Percentiles rank a stretch among this genome's conserved stretches.
These are phyloP conservation scores for Limnothrissa miodon DNA, from an alignment of 2,113 vertebrate species.

Conservation along the genomic window DNA sequence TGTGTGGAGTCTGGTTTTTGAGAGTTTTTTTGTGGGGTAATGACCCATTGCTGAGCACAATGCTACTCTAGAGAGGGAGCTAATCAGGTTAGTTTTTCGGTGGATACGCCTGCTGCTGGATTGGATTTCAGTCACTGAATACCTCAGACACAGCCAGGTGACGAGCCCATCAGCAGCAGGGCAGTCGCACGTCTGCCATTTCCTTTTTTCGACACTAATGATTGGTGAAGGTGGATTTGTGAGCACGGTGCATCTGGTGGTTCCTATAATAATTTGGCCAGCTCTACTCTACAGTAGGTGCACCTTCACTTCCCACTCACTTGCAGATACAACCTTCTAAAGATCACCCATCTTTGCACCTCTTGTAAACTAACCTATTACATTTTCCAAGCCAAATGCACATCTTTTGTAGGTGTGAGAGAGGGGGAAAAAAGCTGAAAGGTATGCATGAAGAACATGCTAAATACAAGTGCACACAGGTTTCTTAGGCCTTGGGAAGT, in stretches of 20 bases:
- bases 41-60: neutral
- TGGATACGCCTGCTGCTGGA: conserved; percentile 58
- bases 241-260: neutral
- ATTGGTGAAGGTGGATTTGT: neutral
- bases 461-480: conserved; percentile 62
- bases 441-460: conserved; percentile 69
- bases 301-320: conserved; percentile 47
- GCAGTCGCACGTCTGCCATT: conserved; percentile 50
- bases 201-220: conserved; percentile 42
- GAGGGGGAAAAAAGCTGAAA: conserved; percentile 55
- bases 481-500: conserved; percentile 65
- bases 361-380: conserved; percentile 49
- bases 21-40: neutral
- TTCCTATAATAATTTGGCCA: neutral
- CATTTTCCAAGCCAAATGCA: conserved; percentile 62
- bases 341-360: conserved; percentile 34
- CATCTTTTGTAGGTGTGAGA: conserved; percentile 54
- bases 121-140: conserved; percentile 67
- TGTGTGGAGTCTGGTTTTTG: neutral
- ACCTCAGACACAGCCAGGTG: conserved; percentile 54
- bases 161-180: conserved; percentile 61
- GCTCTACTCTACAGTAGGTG: neutral
- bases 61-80: conserved; percentile 52
- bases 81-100: conserved; percentile 67
- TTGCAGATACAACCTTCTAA: conserved; percentile 44